Percentiles rank a stretch among this genome's conserved stretches.
Evolutionary conservation across 2,113 vertebrate species (phyloP).

Genomic region (Daphoenositta chrysoptera): DNA sequence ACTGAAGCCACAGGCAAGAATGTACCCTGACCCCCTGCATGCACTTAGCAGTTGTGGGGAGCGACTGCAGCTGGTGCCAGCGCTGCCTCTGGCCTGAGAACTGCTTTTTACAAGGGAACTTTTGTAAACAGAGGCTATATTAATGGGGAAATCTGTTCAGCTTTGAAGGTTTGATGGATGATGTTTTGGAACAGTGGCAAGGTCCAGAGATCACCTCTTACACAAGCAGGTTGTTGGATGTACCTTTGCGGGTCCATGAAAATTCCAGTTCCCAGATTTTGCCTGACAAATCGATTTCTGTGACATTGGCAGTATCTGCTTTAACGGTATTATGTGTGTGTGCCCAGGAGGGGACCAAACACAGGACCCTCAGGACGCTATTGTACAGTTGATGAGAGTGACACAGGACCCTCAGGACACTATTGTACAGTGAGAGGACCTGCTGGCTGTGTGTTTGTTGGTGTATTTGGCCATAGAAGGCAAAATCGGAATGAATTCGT

Average conservation of each 20-base stretch:
- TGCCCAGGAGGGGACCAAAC: neutral
- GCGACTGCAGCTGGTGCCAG: accelerated
- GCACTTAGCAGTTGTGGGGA: too few species aligned
- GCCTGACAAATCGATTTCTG: accelerated
- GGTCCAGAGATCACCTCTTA: neutral
- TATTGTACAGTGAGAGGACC: too few species aligned
- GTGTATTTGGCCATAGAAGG: neutral
- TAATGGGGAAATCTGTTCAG: neutral
- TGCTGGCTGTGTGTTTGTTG: neutral
- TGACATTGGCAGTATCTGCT: neutral
- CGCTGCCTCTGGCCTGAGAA: neutral
- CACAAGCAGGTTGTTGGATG: neutral
- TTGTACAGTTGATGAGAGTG: too few species aligned
- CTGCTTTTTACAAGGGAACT: neutral
- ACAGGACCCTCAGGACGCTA: too few species aligned
- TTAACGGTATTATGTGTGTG: accelerated
- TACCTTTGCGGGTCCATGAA: accelerated
- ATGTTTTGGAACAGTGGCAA: accelerated
- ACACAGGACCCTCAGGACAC: too few species aligned
- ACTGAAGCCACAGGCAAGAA: neutral
- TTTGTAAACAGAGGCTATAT: neutral
- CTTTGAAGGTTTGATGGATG: neutral
- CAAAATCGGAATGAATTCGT: accelerated
- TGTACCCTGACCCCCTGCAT: too few species aligned
- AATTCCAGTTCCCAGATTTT: neutral